phyloP scores from a whole-genome alignment of 2,888 invertebrate genomes.

The Sinopyrophorus schimmeli region DNA sequence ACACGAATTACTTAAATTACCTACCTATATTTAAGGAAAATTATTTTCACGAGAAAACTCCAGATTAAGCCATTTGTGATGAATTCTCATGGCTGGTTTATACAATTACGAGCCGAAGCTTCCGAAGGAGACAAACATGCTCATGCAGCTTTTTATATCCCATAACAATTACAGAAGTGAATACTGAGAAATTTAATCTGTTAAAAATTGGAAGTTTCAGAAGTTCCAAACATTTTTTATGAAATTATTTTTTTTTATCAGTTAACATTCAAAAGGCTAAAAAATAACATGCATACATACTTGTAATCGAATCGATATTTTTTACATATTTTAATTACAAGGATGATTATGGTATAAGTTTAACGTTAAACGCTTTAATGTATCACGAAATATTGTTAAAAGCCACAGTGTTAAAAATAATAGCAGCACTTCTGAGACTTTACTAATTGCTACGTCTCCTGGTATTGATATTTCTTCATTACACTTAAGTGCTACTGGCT shows the following conservation, averaged over 20 bases:
- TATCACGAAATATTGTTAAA: too few species aligned
- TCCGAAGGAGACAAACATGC: conserved; percentile 47
- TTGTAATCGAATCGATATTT: too few species aligned
- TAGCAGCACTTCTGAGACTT: conserved; percentile 24
- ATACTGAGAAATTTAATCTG: conserved; percentile 43
- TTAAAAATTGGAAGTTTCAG: conserved; percentile 14
- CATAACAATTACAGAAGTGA: conserved; percentile 48
- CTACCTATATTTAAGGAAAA: too few species aligned
- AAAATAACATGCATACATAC: too few species aligned
- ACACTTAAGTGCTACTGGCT: conserved; percentile 31
- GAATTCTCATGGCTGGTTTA: conserved; percentile 47
- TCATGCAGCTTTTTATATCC: conserved; percentile 48
- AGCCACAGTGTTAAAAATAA: conserved; percentile 6
- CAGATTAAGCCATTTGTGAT: conserved; percentile 49
- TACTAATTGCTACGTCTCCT: conserved; percentile 33
- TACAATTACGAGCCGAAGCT: conserved; percentile 44
- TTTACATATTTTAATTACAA: too few species aligned
- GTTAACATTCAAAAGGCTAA: too few species aligned
- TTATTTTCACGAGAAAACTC: conserved; percentile 44
- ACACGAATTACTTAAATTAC: too few species aligned
- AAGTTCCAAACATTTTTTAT: conserved; percentile 17
- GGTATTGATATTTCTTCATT: conserved; percentile 35
- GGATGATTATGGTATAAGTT: too few species aligned
- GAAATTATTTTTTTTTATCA: too few species aligned
- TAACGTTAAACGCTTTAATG: too few species aligned